Percentiles rank a stretch among this genome's conserved stretches.
phyloP scores from a whole-genome alignment of 2,113 vertebrate genomes.

The Mixornis gularis region DNA sequence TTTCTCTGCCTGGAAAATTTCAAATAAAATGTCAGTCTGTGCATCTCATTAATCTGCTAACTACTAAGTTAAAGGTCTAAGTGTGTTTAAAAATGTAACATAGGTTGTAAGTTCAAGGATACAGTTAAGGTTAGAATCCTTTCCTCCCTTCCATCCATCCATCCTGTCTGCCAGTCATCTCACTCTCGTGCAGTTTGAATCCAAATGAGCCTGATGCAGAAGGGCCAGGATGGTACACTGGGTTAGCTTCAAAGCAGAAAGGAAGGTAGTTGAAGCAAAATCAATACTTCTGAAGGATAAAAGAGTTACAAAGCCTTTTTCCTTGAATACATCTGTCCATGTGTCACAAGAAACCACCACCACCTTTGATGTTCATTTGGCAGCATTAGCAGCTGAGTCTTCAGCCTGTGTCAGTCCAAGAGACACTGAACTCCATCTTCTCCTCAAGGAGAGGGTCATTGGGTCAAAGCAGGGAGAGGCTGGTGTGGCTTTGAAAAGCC shows the following conservation, averaged over 20 bases:
- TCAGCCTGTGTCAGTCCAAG: not conserved
- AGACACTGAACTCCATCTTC: not conserved
- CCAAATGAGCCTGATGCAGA: constrained; percentile 2
- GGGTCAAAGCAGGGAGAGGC: not conserved
- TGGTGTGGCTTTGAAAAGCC: not conserved
- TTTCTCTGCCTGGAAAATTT: constrained; percentile 57
- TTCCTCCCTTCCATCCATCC: not conserved
- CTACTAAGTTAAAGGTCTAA: constrained; percentile 51
- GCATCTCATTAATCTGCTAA: constrained; percentile 66
- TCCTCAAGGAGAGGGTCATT: not conserved
- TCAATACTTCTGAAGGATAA: constrained; percentile 28
- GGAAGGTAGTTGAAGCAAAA: constrained; percentile 7
- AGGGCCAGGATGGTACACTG: not conserved
- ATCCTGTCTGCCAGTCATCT: not conserved
- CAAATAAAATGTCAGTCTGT: constrained; percentile 63
- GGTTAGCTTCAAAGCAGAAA: not conserved
- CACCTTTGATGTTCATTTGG: not conserved
- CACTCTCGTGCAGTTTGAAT: not conserved
- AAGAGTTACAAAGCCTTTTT: constrained; percentile 13
- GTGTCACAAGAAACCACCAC: not conserved
- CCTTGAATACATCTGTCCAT: not conserved
- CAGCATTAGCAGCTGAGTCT: not conserved
- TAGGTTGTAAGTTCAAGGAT: constrained; percentile 44
- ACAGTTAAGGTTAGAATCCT: constrained; percentile 8
- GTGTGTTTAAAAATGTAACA: constrained; percentile 52